A percentile compares a stretch with the other conserved stretches of the same genome.
Evolutionary conservation across 1,140 invertebrate genomes (phyloP).

Genomic region (Microplitis mediator): DNA sequence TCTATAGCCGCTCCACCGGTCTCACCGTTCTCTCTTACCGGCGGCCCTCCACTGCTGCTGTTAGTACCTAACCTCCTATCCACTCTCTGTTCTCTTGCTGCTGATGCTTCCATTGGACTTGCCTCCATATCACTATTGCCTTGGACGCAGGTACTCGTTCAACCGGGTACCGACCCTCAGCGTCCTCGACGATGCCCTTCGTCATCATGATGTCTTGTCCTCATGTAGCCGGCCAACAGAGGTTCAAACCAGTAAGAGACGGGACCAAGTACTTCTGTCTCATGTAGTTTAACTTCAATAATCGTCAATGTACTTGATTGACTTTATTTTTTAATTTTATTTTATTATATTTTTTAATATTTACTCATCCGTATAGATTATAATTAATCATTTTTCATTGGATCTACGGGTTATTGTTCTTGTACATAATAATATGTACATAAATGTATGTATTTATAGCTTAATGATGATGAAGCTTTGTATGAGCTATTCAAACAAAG

Average conservation of each 20-base stretch:
- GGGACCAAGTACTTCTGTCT: background rate
- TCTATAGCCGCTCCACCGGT: slow-evolving; percentile 37
- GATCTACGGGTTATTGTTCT: background rate
- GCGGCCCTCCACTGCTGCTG: slow-evolving; percentile 26
- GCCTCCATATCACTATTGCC: slow-evolving; percentile 21
- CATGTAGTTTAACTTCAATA: background rate
- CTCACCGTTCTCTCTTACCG: slow-evolving; percentile 41
- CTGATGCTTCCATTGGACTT: slow-evolving; percentile 15
- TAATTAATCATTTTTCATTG: background rate
- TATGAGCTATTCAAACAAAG: no score
- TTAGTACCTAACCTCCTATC: slow-evolving; percentile 35
- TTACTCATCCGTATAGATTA: slow-evolving; percentile 17
- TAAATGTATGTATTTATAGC: no score
- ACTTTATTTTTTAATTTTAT: background rate
- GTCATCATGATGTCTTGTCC: slow-evolving; percentile 26
- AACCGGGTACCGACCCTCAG: slow-evolving; percentile 27
- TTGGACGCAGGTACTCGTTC: slow-evolving; percentile 26
- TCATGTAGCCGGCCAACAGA: background rate
- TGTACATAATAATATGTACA: background rate
- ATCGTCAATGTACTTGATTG: background rate
- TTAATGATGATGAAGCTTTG: no score
- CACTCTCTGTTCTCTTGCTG: no score
- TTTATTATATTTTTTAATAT: slow-evolving; percentile 1
- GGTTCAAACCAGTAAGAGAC: background rate
- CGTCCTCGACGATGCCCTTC: slow-evolving; percentile 30